Evolutionary conservation across 2,797 vertebrate species (phyloP), one percentile per base, ranked within the genome.

Genomic region (Tamandua tetradactyla): DNA sequence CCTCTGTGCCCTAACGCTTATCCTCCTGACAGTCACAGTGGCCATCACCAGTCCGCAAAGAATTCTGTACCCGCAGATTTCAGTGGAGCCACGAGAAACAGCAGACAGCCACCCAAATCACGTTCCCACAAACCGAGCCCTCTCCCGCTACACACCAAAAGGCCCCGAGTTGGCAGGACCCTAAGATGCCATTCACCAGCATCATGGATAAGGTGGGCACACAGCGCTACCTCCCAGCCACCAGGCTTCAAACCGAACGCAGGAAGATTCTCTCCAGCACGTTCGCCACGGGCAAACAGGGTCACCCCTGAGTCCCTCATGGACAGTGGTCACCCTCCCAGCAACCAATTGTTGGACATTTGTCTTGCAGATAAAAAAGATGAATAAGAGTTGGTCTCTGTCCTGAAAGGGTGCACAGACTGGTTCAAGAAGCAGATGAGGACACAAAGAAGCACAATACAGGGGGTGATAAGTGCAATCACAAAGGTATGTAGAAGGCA

Each of bases 351-450:
- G 44, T 20, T 72, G 30, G 44, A 40, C 52, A 42, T 89, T 81
- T 71, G 85, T 83, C 74, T 47, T 25, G 49, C 55, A 13, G 23
- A 47, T 37, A 68, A 76, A 81, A 91, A 11, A 52, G 75, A 90
- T 55, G 85, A 55, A 23, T 35, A 85, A 49, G 74, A 52, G 72
- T n/a, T 71, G 47, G 40, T 81, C 55, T 74, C 92, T 81, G 37
- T 64, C 71, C 69, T 87, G 22, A 80, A 90, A 90, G 42, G 59
- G 55, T 71, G 78, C 66, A 78, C 5, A 59, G 87, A 76, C 89
- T 86, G 82, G 92, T 68, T 88, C n/a, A 78, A 85, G 82, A 61
- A n/a, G 66, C 27, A 89, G 82, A 91, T 40, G n/a, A 17, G 35
- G 44, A 89, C 93, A 82, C 71, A 94, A 93, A 9, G 30, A 82